Evolutionary conservation across 2,888 invertebrate species (phyloP).

Genomic region (Pteria penguin): DNA sequence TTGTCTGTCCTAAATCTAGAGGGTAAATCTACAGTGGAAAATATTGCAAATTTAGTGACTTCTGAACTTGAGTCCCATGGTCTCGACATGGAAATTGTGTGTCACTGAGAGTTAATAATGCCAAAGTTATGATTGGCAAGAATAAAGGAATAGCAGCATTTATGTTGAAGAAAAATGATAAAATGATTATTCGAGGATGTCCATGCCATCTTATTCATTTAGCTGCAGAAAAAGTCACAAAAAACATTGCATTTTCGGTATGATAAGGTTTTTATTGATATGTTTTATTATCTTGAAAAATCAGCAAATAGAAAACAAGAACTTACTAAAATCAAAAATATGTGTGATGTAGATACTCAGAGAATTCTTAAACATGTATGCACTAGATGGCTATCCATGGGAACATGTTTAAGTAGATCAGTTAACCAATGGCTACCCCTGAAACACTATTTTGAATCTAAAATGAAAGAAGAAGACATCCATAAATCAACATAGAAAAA

Average conservation of each 20-base stretch:
- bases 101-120: slow-evolving; percentile 18
- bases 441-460: background rate
- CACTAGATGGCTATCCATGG: slow-evolving; percentile 3
- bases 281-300: background rate
- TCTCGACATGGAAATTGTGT: slow-evolving; percentile 16
- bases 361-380: slow-evolving; percentile 10
- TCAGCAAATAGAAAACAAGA: slow-evolving; percentile 14
- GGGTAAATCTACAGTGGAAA: slow-evolving; percentile 26
- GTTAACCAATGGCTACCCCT: slow-evolving; percentile 5
- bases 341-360: slow-evolving; percentile 2
- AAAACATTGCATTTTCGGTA: no score
- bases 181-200: no score
- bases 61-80: slow-evolving; percentile 1
- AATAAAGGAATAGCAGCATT: slow-evolving; percentile 11
- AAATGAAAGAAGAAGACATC: slow-evolving; percentile 1
- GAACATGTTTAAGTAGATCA: background rate
- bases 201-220: no score
- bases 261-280: no score
- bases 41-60: slow-evolving; percentile 4
- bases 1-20: background rate
- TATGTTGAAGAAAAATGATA: background rate
- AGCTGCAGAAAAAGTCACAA: no score
- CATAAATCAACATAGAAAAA: background rate
- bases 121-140: slow-evolving; percentile 20
- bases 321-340: background rate